phyloP scores from a whole-genome alignment of 2,797 vertebrate genomes.

The Myoxocephalus aenaeus region DNA sequence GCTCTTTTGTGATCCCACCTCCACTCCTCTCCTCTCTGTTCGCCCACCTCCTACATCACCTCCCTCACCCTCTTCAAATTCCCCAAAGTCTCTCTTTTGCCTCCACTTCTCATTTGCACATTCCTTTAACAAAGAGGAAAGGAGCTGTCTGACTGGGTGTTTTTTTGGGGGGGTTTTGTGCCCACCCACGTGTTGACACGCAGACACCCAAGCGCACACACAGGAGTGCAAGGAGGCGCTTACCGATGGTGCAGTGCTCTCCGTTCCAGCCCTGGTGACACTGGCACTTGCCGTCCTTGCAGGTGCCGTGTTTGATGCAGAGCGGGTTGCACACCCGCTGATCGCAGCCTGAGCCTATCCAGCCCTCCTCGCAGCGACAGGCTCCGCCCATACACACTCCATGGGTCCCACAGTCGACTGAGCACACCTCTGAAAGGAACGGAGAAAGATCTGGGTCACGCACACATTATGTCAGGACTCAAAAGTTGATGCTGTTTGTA shows the following conservation, averaged over 20 bases:
- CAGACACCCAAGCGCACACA: conserved; percentile 30
- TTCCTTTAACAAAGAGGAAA: conserved; percentile 65
- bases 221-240: conserved; percentile 54
- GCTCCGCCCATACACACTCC: conserved; percentile 97
- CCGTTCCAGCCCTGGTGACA: conserved; percentile 99
- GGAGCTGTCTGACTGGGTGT: conserved; percentile 65
- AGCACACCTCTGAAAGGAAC: conserved; percentile 93
- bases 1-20: conserved; percentile 69
- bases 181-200: conserved; percentile 57
- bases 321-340: conserved; percentile 98
- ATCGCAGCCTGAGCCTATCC: conserved; percentile 96
- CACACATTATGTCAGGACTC: not conserved
- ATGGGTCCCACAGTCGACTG: conserved; percentile 98
- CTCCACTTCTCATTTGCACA: conserved; percentile 58
- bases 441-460: conserved; percentile 2
- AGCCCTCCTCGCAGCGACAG: conserved; percentile 98
- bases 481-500: not conserved
- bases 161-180: conserved; percentile 22
- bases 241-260: conserved; percentile 99
- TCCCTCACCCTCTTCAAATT: conserved; percentile 30
- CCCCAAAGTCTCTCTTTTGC: conserved; percentile 54
- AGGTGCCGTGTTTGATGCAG: conserved; percentile 97
- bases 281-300: conserved; percentile 99
- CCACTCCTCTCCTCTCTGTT: conserved; percentile 51
- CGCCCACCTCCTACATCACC: conserved; percentile 57